Evolutionary conservation across 2,113 vertebrate genomes (phyloP).

Genomic region (Origma solitaria): DNA sequence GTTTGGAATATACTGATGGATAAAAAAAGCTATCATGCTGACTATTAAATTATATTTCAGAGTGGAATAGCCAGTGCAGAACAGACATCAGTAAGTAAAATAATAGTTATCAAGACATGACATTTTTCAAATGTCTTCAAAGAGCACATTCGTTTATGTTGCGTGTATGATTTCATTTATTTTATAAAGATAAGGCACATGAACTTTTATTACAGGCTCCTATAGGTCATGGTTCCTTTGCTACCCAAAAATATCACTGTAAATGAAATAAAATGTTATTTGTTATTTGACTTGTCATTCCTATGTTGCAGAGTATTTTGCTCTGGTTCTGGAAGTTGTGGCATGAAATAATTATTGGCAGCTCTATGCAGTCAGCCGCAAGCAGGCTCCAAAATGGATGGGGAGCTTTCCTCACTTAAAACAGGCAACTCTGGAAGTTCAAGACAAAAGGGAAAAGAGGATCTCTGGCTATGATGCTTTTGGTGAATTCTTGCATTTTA

Average conservation of each 20-base stretch:
- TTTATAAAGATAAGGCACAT: constrained; percentile 16
- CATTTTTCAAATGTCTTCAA: constrained; percentile 53
- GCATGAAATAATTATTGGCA: neutral
- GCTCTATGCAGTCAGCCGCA: neutral
- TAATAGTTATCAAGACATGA: constrained; percentile 7
- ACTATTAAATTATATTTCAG: constrained; percentile 21
- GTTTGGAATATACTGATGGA: neutral
- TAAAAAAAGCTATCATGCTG: neutral
- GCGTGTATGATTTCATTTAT: constrained; percentile 41
- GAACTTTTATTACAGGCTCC: constrained; percentile 13
- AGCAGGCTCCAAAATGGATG: neutral
- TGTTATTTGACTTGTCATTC: constrained; percentile 36
- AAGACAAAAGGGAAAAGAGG: neutral
- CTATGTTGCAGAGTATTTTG: neutral
- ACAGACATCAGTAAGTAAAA: constrained; percentile 12
- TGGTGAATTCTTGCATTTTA: neutral
- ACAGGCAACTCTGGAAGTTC: neutral
- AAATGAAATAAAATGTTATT: constrained; percentile 70
- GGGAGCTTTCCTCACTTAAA: neutral
- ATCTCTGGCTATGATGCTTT: neutral
- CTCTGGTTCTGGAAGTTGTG: neutral
- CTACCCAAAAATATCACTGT: constrained; percentile 44
- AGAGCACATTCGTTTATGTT: neutral
- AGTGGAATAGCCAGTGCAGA: neutral
- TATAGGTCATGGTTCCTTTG: constrained; percentile 15